Evolutionary conservation across 2,888 invertebrate genomes (phyloP), one percentile per base, ranked within the genome.

Genomic region (Volucella inanis): DNA sequence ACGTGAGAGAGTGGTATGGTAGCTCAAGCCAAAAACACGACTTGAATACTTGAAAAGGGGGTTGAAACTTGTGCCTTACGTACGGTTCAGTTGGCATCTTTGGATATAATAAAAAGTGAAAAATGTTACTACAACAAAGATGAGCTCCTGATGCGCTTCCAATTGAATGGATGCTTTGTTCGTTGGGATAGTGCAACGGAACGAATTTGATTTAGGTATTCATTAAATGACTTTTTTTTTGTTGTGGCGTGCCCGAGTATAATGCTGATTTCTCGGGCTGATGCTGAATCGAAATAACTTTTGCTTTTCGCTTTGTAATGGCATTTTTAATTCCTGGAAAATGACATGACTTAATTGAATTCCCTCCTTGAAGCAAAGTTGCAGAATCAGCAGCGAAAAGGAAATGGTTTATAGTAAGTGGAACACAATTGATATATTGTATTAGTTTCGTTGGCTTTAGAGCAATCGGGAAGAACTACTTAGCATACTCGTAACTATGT

Each of bases 1-100:
- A 72, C 72, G 77, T 55, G 61, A 72, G 59, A 77, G 77, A 77
- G 64, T 57, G 39, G 1, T 80, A 41, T 59, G 18, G 50, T 65
- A 64, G 71, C 64, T 38, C 11, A 52, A 74, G 74, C 52, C 45
- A 67, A 55, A 59, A 57, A 22, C 68, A 71, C 72, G 77, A 67
- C 18, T 10, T 14, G 39, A 61, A 22, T 22, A 2, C 18, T 22
- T 6, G 39, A 2, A 39, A 43, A 45, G 41, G 47, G 55, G n/a
- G 14, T 22, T n/a, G 8, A 38, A 61, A 43, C 14, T 15, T 4
- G 22, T 8, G 31, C 10, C 14, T 9, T 14, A 47, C 41, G 43
- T 10, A 3, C 43, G 55, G 55, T 31, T 31, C n/a, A 38, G 55
- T 18, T 8, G 18, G 65, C 50, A 15, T 14, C 54, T 54, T 54